Evolutionary conservation across 2,888 invertebrate genomes (phyloP), one percentile per base, ranked within the genome.

Genomic region (Amaurobius ferox): DNA sequence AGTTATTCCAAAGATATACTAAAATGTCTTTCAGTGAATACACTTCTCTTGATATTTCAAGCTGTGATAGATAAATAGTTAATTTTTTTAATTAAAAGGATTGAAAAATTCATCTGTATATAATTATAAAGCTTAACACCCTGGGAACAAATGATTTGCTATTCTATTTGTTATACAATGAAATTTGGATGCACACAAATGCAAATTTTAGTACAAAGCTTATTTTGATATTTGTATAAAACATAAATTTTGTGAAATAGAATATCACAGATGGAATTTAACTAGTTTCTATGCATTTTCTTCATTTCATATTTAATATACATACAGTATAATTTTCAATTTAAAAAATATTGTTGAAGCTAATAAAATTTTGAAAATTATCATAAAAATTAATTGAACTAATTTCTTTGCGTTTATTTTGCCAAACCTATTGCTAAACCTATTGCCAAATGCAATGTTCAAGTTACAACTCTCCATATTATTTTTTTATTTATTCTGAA

Each of bases 11-110:
- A 55, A 23, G 6, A 19, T 23, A 23, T 55, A 11, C 55, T 55
- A 6, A 55, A 23, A 55, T 44, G 55, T 55, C 55, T 55, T 55
- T 55, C 55, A 55, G 23, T 3, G 19, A 55, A 23, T 55, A 44
- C 23, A 1, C 2, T 55, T 55, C 23, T 23, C 55, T 55, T 55
- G 55, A 55, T 3, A 23, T 55, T 55, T 55, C 16, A 16, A 55
- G 23, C 55, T 55, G 55, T 55, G 55, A 55, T 55, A 55, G 55
- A 55, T 55, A 23, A 55, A 16, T 23, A 55, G 35, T 23, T 23
- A 55, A 23, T 5, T 44, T 55, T 55, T 23, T 19, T 23, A 19
- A 55, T 55, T 23, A 23, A 23, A 16, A 55, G 23, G n/a, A 23
- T 55, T n/a, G 35, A 35, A 35, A 35, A 55, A 55, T 5, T 23